Evolutionary conservation across 2,797 vertebrate species (phyloP).

Genomic region (Cirrhinus mrigala): DNA sequence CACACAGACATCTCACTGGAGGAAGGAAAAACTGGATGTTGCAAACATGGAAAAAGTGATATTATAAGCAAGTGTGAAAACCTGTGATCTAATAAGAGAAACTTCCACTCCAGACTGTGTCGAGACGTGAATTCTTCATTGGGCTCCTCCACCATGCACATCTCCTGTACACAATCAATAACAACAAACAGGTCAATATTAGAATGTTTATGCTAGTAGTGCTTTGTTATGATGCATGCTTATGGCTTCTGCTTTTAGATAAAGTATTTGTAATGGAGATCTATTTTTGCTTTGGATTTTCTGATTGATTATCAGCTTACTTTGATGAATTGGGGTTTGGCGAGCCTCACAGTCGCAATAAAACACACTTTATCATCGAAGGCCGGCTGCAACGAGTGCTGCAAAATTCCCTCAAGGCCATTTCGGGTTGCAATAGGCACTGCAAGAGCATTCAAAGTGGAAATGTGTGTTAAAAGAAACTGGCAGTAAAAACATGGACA

Average conservation of each 20-base stretch:
- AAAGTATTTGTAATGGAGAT: neutral
- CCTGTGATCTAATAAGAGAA: conserved; percentile 98
- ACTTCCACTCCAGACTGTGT: conserved; percentile 99
- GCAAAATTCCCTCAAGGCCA: conserved; percentile 92
- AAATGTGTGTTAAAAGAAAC: neutral
- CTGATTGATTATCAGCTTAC: conserved; percentile 70
- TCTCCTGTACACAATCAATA: conserved; percentile 82
- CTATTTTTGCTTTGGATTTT: conserved; percentile 12
- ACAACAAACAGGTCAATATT: conserved; percentile 12
- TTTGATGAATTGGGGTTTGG: conserved; percentile 98
- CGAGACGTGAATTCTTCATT: conserved; percentile 98
- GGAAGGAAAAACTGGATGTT: neutral
- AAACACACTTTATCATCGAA: conserved; percentile 97
- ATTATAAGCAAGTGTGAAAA: conserved; percentile 62
- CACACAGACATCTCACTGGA: neutral
- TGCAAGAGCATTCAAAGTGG: conserved; percentile 63
- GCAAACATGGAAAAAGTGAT: neutral
- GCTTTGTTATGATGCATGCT: neutral
- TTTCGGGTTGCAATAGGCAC: conserved; percentile 90
- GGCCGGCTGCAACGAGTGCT: conserved; percentile 87
- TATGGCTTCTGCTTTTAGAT: neutral
- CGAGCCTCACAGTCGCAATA: conserved; percentile 94
- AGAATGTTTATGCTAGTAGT: neutral
- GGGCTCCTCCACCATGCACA: conserved; percentile 96
- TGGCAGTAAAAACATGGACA: neutral